phyloP scores from a whole-genome alignment of 2,888 invertebrate genomes.

The Calameuta filiformis region DNA sequence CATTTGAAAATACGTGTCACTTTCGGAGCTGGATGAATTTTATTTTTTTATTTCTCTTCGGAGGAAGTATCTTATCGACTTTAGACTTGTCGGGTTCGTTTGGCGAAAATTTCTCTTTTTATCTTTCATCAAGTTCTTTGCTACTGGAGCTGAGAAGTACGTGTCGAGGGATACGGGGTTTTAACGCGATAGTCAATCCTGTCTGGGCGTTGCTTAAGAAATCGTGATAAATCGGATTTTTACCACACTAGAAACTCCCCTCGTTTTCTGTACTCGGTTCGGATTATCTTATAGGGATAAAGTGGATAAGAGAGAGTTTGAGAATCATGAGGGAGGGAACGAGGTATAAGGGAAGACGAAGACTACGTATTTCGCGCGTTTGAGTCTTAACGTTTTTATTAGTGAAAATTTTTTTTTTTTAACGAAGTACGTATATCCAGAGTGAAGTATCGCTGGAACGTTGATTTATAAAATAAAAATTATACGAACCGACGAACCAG shows the following conservation, averaged over 20 bases:
- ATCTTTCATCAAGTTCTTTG: not conserved
- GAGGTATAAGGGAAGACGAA: not conserved
- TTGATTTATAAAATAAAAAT: no score
- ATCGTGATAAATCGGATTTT: slow-evolving; percentile 1
- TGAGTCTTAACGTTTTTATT: not conserved
- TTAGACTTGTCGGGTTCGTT: not conserved
- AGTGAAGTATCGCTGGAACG: no score
- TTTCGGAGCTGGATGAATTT: not conserved
- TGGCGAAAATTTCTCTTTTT: not conserved
- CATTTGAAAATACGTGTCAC: not conserved
- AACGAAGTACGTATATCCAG: no score
- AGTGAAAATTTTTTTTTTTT: no score
- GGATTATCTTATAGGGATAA: not conserved
- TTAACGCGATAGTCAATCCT: not conserved
- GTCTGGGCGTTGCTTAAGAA: not conserved
- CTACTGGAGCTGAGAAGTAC: not conserved
- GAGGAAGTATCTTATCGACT: not conserved
- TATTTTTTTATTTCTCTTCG: not conserved
- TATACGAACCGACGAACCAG: no score
- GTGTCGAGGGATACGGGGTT: not conserved
- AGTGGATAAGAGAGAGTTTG: not conserved
- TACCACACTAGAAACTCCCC: not conserved
- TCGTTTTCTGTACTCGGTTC: not conserved
- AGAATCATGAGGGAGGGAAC: not conserved
- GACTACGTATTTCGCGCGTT: not conserved